These are phyloP conservation scores for Bicyclus anynana DNA, from an alignment of 1,140 invertebrate species.

Conservation along the genomic window DNA sequence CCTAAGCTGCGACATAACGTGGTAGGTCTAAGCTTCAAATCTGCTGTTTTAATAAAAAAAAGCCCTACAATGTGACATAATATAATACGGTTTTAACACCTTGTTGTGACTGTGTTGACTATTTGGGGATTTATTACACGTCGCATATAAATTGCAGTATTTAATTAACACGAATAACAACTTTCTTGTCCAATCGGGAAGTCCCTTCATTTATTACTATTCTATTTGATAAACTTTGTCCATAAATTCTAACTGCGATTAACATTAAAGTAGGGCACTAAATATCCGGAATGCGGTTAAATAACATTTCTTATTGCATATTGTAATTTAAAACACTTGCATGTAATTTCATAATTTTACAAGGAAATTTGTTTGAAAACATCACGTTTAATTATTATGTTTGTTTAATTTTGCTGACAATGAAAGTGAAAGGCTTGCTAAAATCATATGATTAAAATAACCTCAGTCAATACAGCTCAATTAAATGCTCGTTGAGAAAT, in stretches of 20 bases:
- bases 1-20: too few relatives aligned
- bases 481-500: conserved; percentile 70
- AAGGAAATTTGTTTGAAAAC: background rate
- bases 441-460: conserved; percentile 57
- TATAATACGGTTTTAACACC: too few relatives aligned
- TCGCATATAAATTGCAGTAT: background rate
- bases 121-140: background rate
- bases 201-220: conserved; percentile 19
- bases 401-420: conserved; percentile 34
- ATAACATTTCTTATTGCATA: conserved; percentile 7
- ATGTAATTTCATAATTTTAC: background rate
- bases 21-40: too few relatives aligned
- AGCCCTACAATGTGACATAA: too few relatives aligned
- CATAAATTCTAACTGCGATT: conserved; percentile 26
- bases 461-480: conserved; percentile 63
- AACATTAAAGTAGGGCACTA: conserved; percentile 23
- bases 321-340: background rate
- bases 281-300: conserved; percentile 19
- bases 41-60: too few relatives aligned
- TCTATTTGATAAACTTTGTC: conserved; percentile 25
- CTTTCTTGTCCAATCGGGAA: conserved; percentile 25
- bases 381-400: background rate
- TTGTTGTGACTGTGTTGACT: background rate
- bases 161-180: conserved; percentile 5
- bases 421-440: conserved; percentile 62